Percentiles rank a stretch among this genome's conserved stretches.
Conservation (phyloP, 2,888 invertebrate genomes). For the Thelaira solivaga region DNA sequence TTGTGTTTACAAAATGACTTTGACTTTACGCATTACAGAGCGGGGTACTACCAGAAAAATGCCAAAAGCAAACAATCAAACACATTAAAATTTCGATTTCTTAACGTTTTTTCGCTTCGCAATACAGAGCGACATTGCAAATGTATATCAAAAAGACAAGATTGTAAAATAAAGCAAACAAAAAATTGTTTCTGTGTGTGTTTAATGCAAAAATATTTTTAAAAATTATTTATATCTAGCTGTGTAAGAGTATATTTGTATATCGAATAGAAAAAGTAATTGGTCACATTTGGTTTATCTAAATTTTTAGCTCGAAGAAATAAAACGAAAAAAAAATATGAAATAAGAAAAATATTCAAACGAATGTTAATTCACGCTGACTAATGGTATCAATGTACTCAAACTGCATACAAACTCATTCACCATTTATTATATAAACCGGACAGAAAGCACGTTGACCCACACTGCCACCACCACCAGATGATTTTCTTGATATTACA, state of each 20-base stretch:
- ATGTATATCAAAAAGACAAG: conserved; percentile 4
- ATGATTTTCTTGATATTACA: conserved; percentile 39
- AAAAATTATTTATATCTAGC: not conserved
- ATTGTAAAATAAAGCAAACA: too few species aligned
- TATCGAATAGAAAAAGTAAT: conserved; percentile 35
- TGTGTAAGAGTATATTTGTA: too few species aligned
- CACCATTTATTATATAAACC: conserved; percentile 74
- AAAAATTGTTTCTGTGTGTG: conserved; percentile 9
- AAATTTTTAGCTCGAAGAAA: too few species aligned
- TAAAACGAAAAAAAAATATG: too few species aligned
- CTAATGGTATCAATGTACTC: conserved; percentile 74
- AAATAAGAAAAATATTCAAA: conserved; percentile 62
- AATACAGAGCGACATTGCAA: conserved; percentile 29
- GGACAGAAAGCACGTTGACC: conserved; percentile 71
- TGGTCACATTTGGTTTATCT: conserved; percentile 57
- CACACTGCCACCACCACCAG: conserved; percentile 52
- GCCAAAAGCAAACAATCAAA: too few species aligned
- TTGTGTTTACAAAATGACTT: too few species aligned
- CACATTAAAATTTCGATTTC: too few species aligned
- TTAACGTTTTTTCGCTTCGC: too few species aligned
- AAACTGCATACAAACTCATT: conserved; percentile 75
- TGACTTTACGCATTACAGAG: too few species aligned
- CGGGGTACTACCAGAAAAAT: too few species aligned
- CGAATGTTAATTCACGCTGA: conserved; percentile 73
- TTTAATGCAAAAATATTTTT: conserved; percentile 43